Evolutionary conservation across 2,797 vertebrate species (phyloP), one percentile per base, ranked within the genome.

Genomic region (Trachops cirrhosus): DNA sequence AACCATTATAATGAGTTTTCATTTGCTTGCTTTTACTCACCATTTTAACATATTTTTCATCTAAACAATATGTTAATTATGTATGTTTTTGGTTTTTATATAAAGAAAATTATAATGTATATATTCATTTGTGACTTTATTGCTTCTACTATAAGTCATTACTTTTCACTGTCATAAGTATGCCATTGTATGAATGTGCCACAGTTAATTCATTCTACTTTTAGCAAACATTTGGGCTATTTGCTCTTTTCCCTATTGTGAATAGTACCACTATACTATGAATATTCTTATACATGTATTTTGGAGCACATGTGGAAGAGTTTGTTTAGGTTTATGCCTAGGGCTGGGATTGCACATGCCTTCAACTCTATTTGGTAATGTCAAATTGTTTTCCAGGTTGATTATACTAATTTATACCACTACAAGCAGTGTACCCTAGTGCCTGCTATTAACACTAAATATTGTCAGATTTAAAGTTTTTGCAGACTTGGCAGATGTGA

Each of bases 1-100:
- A 67, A 46, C 68, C 22, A 48, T 91, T 48, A 64, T 44, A 39
- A 41, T 91, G 59, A 41, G 32, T 73, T 62, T 95, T 84, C 24
- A 46, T 90, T 89, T 89, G 32, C 91, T 89, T 93, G 10, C 18
- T 89, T 94, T 93, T 46, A 75, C 29, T 83, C 26, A 70, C 1
- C 9, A 3, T 77, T 67, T 94, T 75, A 79, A 75, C 5, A 16
- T 62, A 80, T 37, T 93, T 91, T 78, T 91, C n/a, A 82, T 86
- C 34, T 68, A 44, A 82, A 41, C 11, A 68, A 3, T 68, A 89
- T 54, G n/a, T 68, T 89, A 67, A 50, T 87, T 73, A 67, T 68
- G 34, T 77, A 59, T 68, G 22, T 3, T 88, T 94, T 91, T 78
- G 48, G 14, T 44, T 34, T 94, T 57, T 75, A 62, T 54, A 18